Conservation (phyloP, 2,113 vertebrate species). For the Plestiodon gilberti region DNA sequence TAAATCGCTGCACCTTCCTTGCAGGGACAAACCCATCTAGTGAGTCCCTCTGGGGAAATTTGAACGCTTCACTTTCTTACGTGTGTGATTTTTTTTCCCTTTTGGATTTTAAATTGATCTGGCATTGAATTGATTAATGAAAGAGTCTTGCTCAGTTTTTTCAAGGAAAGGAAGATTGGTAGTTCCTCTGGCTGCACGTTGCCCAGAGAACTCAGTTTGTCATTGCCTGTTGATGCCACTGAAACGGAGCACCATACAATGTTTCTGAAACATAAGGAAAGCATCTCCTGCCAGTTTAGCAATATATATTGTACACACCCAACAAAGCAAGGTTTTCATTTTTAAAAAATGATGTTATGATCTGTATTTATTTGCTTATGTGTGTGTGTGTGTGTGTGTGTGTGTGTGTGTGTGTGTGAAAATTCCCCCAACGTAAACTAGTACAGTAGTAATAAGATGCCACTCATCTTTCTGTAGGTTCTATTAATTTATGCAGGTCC, state of each 20-base stretch:
- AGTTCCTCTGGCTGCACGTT: not conserved
- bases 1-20: not conserved
- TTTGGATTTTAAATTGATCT: conserved; percentile 10
- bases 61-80: fast-evolving
- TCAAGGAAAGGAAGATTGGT: not conserved
- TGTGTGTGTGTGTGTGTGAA: conserved; percentile 26
- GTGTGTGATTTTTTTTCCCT: not conserved
- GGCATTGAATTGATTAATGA: not conserved
- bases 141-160: not conserved
- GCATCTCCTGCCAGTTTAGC: conserved; percentile 16
- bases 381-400: no score
- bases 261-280: conserved; percentile 1
- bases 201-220: not conserved
- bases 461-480: conserved; percentile 64
- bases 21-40: not conserved
- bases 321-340: conserved; percentile 13
- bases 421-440: conserved; percentile 27
- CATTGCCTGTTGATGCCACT: not conserved
- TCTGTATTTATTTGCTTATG: conserved; percentile 36
- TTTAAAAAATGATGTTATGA: not conserved
- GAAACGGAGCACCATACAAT: not conserved
- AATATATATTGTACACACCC: not conserved
- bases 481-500: conserved; percentile 79
- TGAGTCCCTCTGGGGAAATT: not conserved
- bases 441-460: conserved; percentile 45